Evolutionary conservation across 2,113 vertebrate species (phyloP).

Genomic region (Scalopus aquaticus): DNA sequence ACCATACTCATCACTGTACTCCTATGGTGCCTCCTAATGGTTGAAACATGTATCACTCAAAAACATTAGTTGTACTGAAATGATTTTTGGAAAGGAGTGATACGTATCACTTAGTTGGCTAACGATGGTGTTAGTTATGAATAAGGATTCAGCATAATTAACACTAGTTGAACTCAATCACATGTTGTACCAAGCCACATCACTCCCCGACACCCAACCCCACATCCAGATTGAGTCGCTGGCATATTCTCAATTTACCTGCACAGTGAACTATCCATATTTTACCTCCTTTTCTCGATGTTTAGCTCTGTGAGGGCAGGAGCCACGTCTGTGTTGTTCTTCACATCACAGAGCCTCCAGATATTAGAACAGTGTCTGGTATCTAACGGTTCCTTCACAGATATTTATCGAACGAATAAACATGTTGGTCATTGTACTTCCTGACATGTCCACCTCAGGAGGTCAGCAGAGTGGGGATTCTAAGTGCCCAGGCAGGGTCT

Average conservation of each 20-base stretch:
- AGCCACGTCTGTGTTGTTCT: not conserved
- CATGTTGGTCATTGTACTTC: not conserved
- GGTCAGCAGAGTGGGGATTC: not conserved
- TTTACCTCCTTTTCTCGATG: not conserved
- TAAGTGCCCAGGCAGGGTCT: not conserved
- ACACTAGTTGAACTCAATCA: not conserved
- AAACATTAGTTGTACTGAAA: not conserved
- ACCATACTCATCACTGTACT: not conserved
- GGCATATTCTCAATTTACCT: not conserved
- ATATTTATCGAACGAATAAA: conserved; percentile 1
- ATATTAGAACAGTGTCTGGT: not conserved
- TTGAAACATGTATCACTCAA: not conserved
- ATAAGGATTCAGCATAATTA: not conserved
- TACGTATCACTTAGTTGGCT: not conserved
- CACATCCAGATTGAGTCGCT: not conserved
- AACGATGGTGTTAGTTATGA: not conserved
- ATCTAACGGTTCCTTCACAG: not conserved
- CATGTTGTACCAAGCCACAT: not conserved
- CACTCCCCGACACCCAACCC: not conserved
- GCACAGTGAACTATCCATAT: not conserved
- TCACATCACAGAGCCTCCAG: not conserved
- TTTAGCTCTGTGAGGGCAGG: not conserved
- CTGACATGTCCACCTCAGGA: not conserved
- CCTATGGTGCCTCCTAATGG: not conserved
- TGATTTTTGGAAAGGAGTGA: not conserved